Percentiles rank a stretch among this genome's conserved stretches.
Conservation (phyloP, 2,113 vertebrate species). For the Camelus bactrianus region DNA sequence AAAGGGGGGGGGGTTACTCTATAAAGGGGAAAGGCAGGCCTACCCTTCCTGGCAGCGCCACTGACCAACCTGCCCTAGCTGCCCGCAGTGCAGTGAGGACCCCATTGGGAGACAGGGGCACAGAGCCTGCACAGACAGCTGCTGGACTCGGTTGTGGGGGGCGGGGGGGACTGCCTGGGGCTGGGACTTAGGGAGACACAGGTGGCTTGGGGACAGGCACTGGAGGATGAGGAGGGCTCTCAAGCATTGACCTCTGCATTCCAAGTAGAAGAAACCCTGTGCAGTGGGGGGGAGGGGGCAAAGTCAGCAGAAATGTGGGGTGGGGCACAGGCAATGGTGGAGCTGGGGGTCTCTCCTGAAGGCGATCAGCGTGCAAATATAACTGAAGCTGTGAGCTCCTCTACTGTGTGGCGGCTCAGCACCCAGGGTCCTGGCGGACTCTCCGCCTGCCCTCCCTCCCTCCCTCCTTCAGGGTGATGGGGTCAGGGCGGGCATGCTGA, state of each 20-base stretch:
- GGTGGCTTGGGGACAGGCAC: not conserved
- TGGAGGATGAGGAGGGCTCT: not conserved
- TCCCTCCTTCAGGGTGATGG: not conserved
- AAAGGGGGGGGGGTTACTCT: not conserved
- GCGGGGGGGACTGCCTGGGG: not conserved
- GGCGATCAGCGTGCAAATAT: not conserved
- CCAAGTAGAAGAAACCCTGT: not conserved
- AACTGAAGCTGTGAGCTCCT: not conserved
- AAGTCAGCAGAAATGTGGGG: not conserved
- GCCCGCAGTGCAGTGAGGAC: fast-evolving
- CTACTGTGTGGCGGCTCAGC: fast-evolving
- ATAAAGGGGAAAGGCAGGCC: not conserved
- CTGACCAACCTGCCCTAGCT: not conserved
- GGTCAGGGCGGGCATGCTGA: not conserved
- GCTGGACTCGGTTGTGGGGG: not conserved
- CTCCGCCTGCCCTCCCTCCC: not conserved
- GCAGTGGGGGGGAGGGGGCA: too few species aligned
- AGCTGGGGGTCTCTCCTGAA: not conserved
- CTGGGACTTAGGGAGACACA: too few species aligned
- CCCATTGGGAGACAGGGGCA: not conserved
- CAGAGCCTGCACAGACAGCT: not conserved
- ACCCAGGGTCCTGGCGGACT: not conserved
- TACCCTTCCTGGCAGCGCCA: not conserved
- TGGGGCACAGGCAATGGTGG: not conserved
- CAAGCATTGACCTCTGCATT: not conserved